Base-by-base conservation (phyloP, 1,140 invertebrate genomes). In the Drosophila erecta region DNA sequence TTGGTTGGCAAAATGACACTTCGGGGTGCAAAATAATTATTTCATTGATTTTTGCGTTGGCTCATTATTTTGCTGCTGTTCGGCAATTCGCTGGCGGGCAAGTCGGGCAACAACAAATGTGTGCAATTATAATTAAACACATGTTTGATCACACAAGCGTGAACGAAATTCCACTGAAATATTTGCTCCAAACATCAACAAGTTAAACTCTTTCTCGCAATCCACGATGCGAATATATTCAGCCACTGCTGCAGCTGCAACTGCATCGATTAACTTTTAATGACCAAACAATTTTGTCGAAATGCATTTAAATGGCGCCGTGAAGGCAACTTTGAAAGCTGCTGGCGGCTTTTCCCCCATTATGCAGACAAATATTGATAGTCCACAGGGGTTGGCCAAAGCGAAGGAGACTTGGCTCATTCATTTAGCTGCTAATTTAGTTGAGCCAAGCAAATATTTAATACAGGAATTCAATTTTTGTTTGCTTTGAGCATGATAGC, bases 131-230 rank as follows among this genome's bases (percentile, higher is more conserved):
- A 73, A 74, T 74, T 67, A 56, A 65, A 51, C 69, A 75, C 46
- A 65, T 75, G 55, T 78, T 69, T 27, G 41, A 14, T 20, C 47
- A 50, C 54, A 67, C 33, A 57, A 4, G 15, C 20, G 37, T 43
- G 43, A 20, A 41, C 22, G n/a, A 6, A 20, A 41, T 50, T 46
- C 30, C 61, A 43, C 40, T 40, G 50, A 43, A 55, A 57, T 79
- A 69, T 84, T 79, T 79, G 72, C 61, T 37, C 54, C 70, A 50
- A 70, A 73, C 62, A 84, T 79, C 81, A 84, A 79, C 81, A 85
- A 85, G 81, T 85, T 80, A 79, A 84, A 80, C n/a, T 66, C 54
- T 50, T 67, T 61, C 55, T 58, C 20, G 12, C 30, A 11, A 8
- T 17, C 20, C 35, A 37, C 46, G 61, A 72, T 61, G 15, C 40